phyloP scores from a whole-genome alignment of 2,888 invertebrate genomes.

The Seira ritae region DNA sequence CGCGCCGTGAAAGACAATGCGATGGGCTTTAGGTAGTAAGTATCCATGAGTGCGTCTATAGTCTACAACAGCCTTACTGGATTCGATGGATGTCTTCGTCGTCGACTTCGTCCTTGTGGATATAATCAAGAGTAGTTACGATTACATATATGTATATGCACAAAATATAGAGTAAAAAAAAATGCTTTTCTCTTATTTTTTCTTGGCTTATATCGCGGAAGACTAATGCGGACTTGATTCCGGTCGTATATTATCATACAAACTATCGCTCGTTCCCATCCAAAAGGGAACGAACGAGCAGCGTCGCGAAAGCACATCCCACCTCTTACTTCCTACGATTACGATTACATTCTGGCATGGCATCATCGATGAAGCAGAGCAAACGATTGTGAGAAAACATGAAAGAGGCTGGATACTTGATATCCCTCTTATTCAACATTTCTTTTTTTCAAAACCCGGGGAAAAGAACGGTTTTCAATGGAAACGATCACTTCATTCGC shows the following conservation, averaged over 20 bases:
- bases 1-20: not conserved
- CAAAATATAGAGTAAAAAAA: not conserved
- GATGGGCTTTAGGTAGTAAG: too few relatives aligned
- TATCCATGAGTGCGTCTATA: too few relatives aligned
- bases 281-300: not conserved
- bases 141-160: not conserved
- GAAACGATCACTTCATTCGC: constrained; percentile 16
- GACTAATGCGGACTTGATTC: constrained; percentile 28
- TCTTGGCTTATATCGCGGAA: not conserved
- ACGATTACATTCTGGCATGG: not conserved
- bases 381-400: constrained; percentile 62
- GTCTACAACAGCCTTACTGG: too few relatives aligned
- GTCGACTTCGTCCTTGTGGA: not conserved
- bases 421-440: constrained; percentile 44
- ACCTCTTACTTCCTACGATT: not conserved
- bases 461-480: constrained; percentile 14
- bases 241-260: constrained; percentile 38
- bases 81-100: too few relatives aligned
- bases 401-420: constrained; percentile 63
- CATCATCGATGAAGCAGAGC: constrained; percentile 22
- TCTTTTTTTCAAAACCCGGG: constrained; percentile 8
- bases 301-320: not conserved
- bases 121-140: constrained; percentile 5
- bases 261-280: constrained; percentile 37
- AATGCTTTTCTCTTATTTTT: not conserved